Conservation (phyloP, 2,797 vertebrate species). For the Sarcophilus harrisii region DNA sequence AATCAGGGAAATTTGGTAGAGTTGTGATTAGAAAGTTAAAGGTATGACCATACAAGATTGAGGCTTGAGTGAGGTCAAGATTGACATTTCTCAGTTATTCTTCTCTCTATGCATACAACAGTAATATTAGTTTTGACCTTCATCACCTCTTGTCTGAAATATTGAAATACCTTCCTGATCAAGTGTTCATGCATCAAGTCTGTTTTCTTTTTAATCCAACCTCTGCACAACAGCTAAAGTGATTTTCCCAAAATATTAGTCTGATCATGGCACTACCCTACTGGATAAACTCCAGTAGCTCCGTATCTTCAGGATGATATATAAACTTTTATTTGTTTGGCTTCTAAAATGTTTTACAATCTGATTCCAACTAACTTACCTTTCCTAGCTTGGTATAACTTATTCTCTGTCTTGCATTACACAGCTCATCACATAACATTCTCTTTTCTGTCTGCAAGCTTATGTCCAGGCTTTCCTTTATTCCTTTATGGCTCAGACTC, state of each 20-base stretch:
- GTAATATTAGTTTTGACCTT: neutral
- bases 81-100: neutral
- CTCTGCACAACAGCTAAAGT: neutral
- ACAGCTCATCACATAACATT: neutral
- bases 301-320: neutral
- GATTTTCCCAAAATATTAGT: no score
- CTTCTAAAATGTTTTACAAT: neutral
- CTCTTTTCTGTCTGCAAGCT: neutral
- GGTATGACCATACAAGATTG: neutral
- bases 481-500: neutral
- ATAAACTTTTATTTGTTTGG: neutral
- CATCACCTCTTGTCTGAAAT: neutral
- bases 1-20: neutral
- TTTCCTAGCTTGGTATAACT: neutral
- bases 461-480: neutral
- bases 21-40: neutral
- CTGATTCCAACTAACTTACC: neutral
- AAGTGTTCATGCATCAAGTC: neutral
- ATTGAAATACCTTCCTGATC: neutral
- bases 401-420: neutral
- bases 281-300: neutral
- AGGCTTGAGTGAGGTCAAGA: neutral
- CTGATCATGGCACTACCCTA: neutral
- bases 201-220: neutral
- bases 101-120: neutral